Percentiles rank a stretch among this genome's conserved stretches.
These are phyloP conservation scores for Ceraclea dissimilis DNA, from an alignment of 2,888 invertebrate genomes.

Conservation along the genomic window DNA sequence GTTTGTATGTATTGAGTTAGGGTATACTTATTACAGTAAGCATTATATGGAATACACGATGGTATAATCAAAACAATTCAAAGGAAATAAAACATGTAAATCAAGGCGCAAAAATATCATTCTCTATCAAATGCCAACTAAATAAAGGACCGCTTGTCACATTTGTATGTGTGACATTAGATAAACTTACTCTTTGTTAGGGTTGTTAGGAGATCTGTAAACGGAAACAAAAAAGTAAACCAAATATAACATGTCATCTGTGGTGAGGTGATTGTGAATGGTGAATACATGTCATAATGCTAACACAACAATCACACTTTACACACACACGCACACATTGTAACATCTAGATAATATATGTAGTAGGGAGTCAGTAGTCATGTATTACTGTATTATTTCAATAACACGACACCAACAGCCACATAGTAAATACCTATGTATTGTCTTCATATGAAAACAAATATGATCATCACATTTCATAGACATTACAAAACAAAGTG, in stretches of 20 bases:
- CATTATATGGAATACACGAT: neutral
- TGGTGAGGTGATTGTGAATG: neutral
- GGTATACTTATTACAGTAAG: neutral
- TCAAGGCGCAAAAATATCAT: neutral
- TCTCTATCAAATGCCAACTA: neutral
- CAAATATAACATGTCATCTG: constrained; percentile 5
- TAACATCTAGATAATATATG: too few species aligned
- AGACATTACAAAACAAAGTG: too few species aligned
- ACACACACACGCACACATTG: too few species aligned
- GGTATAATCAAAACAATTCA: neutral
- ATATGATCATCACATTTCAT: too few species aligned
- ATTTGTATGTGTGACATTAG: neutral
- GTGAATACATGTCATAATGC: neutral
- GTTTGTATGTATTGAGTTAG: neutral
- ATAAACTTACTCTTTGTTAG: constrained; percentile 26
- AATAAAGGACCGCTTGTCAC: neutral
- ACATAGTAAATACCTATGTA: too few species aligned
- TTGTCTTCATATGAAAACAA: too few species aligned
- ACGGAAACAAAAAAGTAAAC: constrained; percentile 20
- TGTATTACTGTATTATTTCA: too few species aligned
- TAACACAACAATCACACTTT: neutral
- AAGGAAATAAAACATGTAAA: neutral
- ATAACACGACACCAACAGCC: too few species aligned
- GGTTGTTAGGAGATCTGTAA: constrained; percentile 24
- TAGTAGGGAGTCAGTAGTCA: too few species aligned